Evolutionary conservation across 2,888 invertebrate genomes (phyloP), one percentile per base, ranked within the genome.

Genomic region (Tachystola acroxantha): DNA sequence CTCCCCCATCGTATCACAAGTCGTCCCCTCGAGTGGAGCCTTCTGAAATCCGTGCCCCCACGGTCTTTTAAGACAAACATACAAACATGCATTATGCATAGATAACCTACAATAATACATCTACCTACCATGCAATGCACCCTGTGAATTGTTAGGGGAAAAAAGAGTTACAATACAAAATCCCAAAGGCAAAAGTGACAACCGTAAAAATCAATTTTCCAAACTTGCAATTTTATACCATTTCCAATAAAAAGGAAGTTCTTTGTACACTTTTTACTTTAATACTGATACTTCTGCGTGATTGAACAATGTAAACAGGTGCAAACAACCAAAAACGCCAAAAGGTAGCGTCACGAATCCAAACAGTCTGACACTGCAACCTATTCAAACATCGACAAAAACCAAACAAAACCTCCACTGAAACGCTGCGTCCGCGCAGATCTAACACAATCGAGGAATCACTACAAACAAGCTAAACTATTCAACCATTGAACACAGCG

Each of bases 401-500:
- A 56, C 45, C 40, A 31, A 55, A 65, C 56, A 60, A 59, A 58
- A 54, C 52, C 42, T 39, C 28, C 45, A 39, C 43, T 40, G 25
- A 48, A 46, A 43, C 11, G 36, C 40, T 67, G 71, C 73, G 74
- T 60, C 38, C 48, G 69, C 75, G 73, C 75, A 70, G 59, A 62
- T 59, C 56, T 55, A 54, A 57, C 56, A 59, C 57, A 55, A 49
- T 5, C 39, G 41, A 47, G 53, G 40, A 47, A 54, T 59, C 60
- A 58, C 53, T 47, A 48, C 54, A 53, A 57, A 55, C 63, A 53
- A 58, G 46, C 62, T 62, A 53, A 58, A 45, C 62, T 62, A 71
- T 66, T 62, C 70, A 70, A 73, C 2, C 24, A 71, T 64, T 44
- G 57, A 64, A 62, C 69, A 67, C 72, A 64, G 65, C 75, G 66